Conservation (phyloP, 1,140 invertebrate genomes). For the Neodiprion fabricii region DNA sequence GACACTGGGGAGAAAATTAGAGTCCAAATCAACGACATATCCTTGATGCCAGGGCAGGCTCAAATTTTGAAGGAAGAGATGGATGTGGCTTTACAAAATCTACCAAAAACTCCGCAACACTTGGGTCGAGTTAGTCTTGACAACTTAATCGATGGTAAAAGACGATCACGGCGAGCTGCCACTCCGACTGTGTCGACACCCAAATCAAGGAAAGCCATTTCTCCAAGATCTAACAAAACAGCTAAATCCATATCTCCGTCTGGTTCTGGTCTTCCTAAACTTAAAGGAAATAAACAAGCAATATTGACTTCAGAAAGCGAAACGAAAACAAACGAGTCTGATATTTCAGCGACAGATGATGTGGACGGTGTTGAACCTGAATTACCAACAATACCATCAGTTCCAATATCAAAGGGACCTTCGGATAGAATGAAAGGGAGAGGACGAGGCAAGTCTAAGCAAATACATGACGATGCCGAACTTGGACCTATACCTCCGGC, state of each 20-base stretch:
- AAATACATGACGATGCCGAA: slow-evolving; percentile 48
- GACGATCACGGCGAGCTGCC: slow-evolving; percentile 41
- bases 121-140: slow-evolving; percentile 45
- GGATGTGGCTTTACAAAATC: slow-evolving; percentile 25
- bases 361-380: slow-evolving; percentile 63
- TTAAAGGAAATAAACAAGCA: slow-evolving; percentile 15
- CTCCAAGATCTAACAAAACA: background rate
- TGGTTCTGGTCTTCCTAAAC: slow-evolving; percentile 30
- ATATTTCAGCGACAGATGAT: slow-evolving; percentile 23
- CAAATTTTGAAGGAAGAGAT: slow-evolving; percentile 45
- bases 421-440: slow-evolving; percentile 44
- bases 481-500: slow-evolving; percentile 63
- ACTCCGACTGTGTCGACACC: slow-evolving; percentile 32
- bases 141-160: slow-evolving; percentile 49
- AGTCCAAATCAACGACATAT: slow-evolving; percentile 46
- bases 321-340: slow-evolving; percentile 30
- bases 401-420: slow-evolving; percentile 35
- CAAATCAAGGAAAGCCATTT: slow-evolving; percentile 22
- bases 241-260: slow-evolving; percentile 25
- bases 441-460: slow-evolving; percentile 34
- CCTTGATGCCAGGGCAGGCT: slow-evolving; percentile 47
- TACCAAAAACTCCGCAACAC: slow-evolving; percentile 44
- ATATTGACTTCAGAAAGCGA: slow-evolving; percentile 27
- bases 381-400: slow-evolving; percentile 56
- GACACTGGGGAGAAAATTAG: slow-evolving; percentile 43